These are phyloP conservation scores for Plagiodera versicolora DNA, from an alignment of 2,888 invertebrate genomes.

Conservation along the genomic window DNA sequence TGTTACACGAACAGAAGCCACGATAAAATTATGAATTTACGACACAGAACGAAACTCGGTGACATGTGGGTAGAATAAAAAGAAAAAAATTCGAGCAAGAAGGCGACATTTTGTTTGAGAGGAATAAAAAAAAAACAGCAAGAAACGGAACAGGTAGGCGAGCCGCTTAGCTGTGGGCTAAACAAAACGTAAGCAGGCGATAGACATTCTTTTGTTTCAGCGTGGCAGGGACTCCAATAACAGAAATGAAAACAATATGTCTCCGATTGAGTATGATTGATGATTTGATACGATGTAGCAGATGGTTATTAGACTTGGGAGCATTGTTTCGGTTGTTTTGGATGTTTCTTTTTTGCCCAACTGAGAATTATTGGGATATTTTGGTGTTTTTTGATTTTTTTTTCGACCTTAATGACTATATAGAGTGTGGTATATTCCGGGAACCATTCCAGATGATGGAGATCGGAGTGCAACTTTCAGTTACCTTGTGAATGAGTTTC, in stretches of 20 bases:
- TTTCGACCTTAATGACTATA: no score
- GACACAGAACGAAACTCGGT: slow-evolving; percentile 1
- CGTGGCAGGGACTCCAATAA: slow-evolving; percentile 21
- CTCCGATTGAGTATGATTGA: neutral
- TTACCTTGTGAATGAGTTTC: no score
- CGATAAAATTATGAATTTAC: neutral
- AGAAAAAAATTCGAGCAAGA: slow-evolving; percentile 29
- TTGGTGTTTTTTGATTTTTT: no score
- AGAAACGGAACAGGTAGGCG: slow-evolving; percentile 36
- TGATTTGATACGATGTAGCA: no score
- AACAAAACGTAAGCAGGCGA: slow-evolving; percentile 27
- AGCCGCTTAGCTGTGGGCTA: slow-evolving; percentile 33
- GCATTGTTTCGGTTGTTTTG: no score
- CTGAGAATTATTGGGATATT: no score
- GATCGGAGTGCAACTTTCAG: no score
- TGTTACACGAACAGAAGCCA: neutral
- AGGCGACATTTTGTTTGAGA: slow-evolving; percentile 30
- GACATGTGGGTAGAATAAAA: slow-evolving; percentile 31
- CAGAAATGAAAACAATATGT: neutral
- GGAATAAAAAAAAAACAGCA: no score
- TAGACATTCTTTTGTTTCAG: slow-evolving; percentile 33
- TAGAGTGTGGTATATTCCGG: no score
- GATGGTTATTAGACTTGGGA: neutral
- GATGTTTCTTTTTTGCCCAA: no score
- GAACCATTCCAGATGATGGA: no score